These are phyloP conservation scores for Centrocercus urophasianus DNA, from an alignment of 2,113 vertebrate genomes.

Conservation along the genomic window DNA sequence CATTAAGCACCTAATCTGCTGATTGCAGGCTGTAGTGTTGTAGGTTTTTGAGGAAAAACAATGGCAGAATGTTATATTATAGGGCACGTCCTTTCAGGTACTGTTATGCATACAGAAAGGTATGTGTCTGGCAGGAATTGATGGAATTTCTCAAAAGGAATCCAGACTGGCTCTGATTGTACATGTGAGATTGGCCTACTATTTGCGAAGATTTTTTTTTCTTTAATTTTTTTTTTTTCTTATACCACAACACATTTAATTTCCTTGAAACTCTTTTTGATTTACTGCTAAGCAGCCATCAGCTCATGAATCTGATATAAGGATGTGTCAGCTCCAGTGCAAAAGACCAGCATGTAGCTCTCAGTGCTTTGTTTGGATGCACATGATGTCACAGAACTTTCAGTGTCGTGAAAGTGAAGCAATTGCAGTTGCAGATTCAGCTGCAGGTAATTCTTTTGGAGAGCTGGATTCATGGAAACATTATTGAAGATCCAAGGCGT, in stretches of 20 bases:
- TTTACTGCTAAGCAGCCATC: not conserved
- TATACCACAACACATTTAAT: not conserved
- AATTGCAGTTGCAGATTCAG: not conserved
- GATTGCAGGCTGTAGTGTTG: not conserved
- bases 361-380: not conserved
- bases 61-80: not conserved
- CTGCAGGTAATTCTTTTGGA: not conserved
- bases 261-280: not conserved
- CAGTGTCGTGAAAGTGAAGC: not conserved
- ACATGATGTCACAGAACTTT: not conserved
- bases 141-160: conserved; percentile 2
- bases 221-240: not conserved
- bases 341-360: not conserved
- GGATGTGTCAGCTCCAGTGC: not conserved
- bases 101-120: not conserved
- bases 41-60: not conserved
- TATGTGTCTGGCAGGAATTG: not conserved
- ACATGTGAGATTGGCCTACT: not conserved
- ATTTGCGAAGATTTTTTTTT: not conserved
- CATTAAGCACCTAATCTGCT: not conserved
- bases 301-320: not conserved
- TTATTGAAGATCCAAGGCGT: not conserved
- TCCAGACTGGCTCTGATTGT: not conserved
- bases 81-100: not conserved
- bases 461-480: not conserved